Evolutionary conservation across 64 coral and sea anemone genomes (phyloP).

Genomic region (Orbicella faveolata): DNA sequence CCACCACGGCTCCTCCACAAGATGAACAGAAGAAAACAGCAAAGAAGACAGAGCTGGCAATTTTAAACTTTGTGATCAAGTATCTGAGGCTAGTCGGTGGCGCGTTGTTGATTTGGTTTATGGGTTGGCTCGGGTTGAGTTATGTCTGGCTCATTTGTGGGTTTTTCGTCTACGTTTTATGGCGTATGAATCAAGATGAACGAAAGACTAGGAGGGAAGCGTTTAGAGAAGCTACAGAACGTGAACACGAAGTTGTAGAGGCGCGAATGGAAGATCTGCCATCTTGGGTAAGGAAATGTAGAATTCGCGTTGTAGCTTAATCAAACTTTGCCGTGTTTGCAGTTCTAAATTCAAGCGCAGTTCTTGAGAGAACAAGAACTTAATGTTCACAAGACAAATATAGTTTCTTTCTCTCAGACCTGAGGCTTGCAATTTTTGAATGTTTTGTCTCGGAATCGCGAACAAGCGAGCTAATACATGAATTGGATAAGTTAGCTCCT

Average conservation of each 20-base stretch:
- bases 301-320: background rate
- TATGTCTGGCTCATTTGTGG: slow-evolving; percentile 86
- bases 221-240: slow-evolving; percentile 75
- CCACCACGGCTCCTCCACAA: background rate
- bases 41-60: slow-evolving; percentile 69
- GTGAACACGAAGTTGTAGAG: slow-evolving; percentile 63
- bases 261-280: slow-evolving; percentile 88
- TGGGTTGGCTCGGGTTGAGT: slow-evolving; percentile 92
- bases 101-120: slow-evolving; percentile 88
- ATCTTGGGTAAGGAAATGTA: slow-evolving; percentile 70
- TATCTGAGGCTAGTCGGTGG: slow-evolving; percentile 87
- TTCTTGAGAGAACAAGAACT: background rate
- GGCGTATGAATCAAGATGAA: slow-evolving; percentile 85
- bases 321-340: background rate
- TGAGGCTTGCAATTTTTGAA: too few species aligned
- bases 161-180: slow-evolving; percentile 74
- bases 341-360: background rate
- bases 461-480: too few species aligned
- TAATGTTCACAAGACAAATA: too few species aligned
- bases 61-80: slow-evolving; percentile 89
- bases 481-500: too few species aligned
- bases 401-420: too few species aligned
- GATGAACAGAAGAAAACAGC: slow-evolving; percentile 31
- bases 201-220: slow-evolving; percentile 62
- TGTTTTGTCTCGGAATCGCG: too few species aligned